Evolutionary conservation across 2,113 vertebrate species (phyloP).

Genomic region (Platysteira castanea): DNA sequence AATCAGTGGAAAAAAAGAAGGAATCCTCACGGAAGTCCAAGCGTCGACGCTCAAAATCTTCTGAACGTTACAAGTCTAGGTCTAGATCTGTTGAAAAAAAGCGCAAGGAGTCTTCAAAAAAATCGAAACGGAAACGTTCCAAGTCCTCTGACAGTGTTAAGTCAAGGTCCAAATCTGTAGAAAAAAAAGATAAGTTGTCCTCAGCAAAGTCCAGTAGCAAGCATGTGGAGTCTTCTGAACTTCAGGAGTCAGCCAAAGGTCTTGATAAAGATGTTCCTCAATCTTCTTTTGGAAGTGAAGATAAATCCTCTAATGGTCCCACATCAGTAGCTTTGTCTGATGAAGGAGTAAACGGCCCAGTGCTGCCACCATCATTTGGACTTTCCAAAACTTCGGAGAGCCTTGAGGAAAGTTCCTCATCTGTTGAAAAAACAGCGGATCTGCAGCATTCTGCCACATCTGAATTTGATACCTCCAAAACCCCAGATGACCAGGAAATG

Average conservation of each 20-base stretch:
- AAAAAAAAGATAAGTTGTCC: constrained; percentile 64
- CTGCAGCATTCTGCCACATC: constrained; percentile 53
- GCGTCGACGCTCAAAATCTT: constrained; percentile 74
- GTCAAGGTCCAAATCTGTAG: constrained; percentile 86
- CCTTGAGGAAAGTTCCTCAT: constrained; percentile 73
- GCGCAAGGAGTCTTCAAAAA: constrained; percentile 68
- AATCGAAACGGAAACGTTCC: constrained; percentile 72
- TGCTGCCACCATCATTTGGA: background rate
- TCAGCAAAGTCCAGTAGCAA: constrained; percentile 60
- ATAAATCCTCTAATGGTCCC: constrained; percentile 71
- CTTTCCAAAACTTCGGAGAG: background rate
- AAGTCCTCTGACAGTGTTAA: constrained; percentile 76
- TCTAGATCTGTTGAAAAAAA: constrained; percentile 57
- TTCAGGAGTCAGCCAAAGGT: constrained; percentile 71
- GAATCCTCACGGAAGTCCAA: constrained; percentile 76
- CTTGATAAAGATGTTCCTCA: constrained; percentile 15
- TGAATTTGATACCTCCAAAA: constrained; percentile 61
- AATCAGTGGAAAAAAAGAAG: constrained; percentile 73
- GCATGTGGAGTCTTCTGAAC: constrained; percentile 62
- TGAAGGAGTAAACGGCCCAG: constrained; percentile 21
- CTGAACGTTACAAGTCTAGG: constrained; percentile 67
- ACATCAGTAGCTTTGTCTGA: constrained; percentile 73
- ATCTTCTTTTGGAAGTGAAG: constrained; percentile 52
- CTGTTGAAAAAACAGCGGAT: background rate
- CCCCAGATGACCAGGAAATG: constrained; percentile 63